A percentile compares a stretch with the other conserved stretches of the same genome.
Evolutionary conservation across 92 coral and sea anemone species (phyloP).

Genomic region (Siderastrea radians): DNA sequence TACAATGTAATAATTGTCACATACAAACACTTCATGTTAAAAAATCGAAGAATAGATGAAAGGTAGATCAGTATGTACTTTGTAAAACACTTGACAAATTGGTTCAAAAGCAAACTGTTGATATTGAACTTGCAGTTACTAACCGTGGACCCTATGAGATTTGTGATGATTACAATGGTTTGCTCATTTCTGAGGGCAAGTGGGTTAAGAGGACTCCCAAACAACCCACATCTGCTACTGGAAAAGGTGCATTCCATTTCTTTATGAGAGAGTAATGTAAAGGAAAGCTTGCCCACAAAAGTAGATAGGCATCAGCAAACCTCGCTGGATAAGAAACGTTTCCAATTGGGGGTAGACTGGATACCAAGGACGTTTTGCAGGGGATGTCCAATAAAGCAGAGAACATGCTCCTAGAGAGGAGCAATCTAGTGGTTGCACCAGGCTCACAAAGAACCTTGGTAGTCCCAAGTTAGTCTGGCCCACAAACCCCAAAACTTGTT

Average conservation of each 20-base stretch:
- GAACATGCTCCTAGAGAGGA: not conserved
- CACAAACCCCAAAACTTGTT: not conserved
- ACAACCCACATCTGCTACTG: not conserved
- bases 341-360: not conserved
- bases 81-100: not conserved
- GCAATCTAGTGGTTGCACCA: not conserved
- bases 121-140: conserved; percentile 3
- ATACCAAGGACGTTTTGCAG: not conserved
- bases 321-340: not conserved
- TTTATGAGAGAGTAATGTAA: not conserved
- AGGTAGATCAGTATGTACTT: not conserved
- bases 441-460: not conserved
- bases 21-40: conserved; percentile 46
- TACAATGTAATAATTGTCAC: conserved; percentile 51
- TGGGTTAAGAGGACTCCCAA: not conserved
- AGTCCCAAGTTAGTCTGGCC: not conserved
- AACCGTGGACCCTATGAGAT: conserved; percentile 4
- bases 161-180: not conserved
- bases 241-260: not conserved
- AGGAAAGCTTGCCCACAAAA: not conserved
- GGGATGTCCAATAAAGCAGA: not conserved
- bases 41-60: not conserved
- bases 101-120: not conserved
- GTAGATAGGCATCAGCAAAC: not conserved
- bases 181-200: not conserved